A percentile compares a stretch with the other conserved stretches of the same genome.
These are phyloP conservation scores for Drosophila tristis DNA, from an alignment of 1,140 invertebrate genomes.

Conservation along the genomic window DNA sequence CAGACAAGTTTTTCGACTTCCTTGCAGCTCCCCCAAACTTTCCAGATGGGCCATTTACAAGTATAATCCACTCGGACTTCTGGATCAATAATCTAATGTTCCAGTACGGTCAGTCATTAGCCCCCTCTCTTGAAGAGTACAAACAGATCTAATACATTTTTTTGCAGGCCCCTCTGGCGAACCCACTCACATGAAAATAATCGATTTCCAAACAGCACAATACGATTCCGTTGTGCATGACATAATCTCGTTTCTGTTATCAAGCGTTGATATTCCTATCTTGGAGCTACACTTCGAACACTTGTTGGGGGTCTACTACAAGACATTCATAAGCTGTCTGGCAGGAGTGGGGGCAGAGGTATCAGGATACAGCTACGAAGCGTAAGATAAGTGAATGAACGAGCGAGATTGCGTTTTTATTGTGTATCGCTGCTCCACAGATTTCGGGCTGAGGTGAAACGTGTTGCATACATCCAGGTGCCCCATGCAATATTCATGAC, in stretches of 20 bases:
- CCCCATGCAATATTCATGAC: slow-evolving; percentile 75
- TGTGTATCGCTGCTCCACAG: slow-evolving; percentile 30
- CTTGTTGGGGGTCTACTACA: slow-evolving; percentile 85
- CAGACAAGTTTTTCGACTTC: slow-evolving; percentile 57
- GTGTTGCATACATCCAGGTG: slow-evolving; percentile 66
- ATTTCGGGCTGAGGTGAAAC: slow-evolving; percentile 62
- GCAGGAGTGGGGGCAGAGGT: slow-evolving; percentile 54
- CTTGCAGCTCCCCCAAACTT: slow-evolving; percentile 34
- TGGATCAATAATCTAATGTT: slow-evolving; percentile 88
- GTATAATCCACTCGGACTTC: slow-evolving; percentile 86
- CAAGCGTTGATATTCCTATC: slow-evolving; percentile 84
- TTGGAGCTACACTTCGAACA: slow-evolving; percentile 84
- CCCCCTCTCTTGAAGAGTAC: neutral
- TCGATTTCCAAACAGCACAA: slow-evolving; percentile 87
- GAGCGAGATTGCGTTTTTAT: neutral
- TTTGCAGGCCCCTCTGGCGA: slow-evolving; percentile 54
- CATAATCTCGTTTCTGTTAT: slow-evolving; percentile 86
- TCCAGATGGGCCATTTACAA: slow-evolving; percentile 82
- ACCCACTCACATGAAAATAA: slow-evolving; percentile 85
- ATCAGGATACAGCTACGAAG: slow-evolving; percentile 39
- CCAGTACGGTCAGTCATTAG: slow-evolving; percentile 65
- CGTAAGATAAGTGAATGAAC: slow-evolving; percentile 37
- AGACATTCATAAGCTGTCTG: slow-evolving; percentile 82
- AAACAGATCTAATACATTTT: neutral
- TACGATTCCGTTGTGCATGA: slow-evolving; percentile 86